Percentiles rank a stretch among this genome's conserved stretches.
Evolutionary conservation across 2,113 vertebrate genomes (phyloP).

Genomic region (Oplegnathus fasciatus): DNA sequence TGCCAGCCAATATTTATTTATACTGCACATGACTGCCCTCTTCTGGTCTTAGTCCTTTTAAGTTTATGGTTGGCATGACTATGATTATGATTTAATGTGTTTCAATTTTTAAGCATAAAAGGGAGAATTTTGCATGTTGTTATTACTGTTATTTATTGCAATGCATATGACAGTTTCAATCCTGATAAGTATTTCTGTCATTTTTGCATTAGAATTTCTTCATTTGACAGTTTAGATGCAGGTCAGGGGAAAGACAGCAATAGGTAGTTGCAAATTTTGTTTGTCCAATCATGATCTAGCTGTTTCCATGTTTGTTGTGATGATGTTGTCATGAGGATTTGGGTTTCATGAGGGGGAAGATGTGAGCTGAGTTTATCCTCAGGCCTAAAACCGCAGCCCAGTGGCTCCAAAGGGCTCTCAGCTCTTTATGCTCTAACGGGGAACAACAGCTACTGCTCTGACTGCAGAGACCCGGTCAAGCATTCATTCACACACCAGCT

Average conservation of each 20-base stretch:
- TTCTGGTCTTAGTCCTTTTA: conserved; percentile 51
- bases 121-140: background rate
- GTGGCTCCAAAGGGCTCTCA: background rate
- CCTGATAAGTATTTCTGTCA: background rate
- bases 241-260: background rate
- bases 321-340: background rate
- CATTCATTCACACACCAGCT: background rate
- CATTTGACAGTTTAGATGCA: background rate
- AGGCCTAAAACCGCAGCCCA: background rate
- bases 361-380: background rate
- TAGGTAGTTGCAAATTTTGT: background rate
- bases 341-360: conserved; percentile 1
- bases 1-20: conserved; percentile 32
- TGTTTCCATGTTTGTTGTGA: background rate
- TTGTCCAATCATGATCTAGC: background rate
- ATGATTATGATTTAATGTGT: background rate
- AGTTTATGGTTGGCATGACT: background rate
- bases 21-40: conserved; percentile 74
- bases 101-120: background rate
- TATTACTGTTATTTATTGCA: background rate
- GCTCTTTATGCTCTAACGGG: conserved; percentile 8
- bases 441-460: conserved; percentile 4
- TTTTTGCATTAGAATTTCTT: background rate
- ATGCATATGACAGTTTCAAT: background rate
- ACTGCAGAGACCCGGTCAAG: background rate